phyloP scores from a whole-genome alignment of 2,797 vertebrate species.

The Syndactyla subalaris region DNA sequence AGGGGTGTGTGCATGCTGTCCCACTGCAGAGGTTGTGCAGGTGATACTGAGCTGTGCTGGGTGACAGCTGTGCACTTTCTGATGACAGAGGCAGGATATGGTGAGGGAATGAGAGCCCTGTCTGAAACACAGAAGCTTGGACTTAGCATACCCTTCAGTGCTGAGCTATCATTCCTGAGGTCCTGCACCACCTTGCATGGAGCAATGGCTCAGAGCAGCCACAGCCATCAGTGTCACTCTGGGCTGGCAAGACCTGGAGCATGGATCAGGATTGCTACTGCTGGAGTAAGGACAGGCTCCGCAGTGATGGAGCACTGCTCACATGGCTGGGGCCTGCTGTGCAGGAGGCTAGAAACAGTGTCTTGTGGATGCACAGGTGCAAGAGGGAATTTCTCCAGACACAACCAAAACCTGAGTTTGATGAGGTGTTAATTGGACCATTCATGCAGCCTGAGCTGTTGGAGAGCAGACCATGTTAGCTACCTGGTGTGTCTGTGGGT shows the following conservation, averaged over 20 bases:
- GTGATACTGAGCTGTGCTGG: neutral
- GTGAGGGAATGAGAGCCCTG: neutral
- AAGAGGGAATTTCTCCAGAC: constrained; percentile 60
- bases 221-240: neutral
- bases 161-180: neutral
- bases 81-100: neutral
- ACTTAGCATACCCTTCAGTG: neutral
- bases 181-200: neutral
- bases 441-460: constrained; percentile 60
- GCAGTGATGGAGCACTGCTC: neutral
- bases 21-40: neutral
- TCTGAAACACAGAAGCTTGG: neutral
- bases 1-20: rapidly evolving
- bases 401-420: constrained; percentile 49
- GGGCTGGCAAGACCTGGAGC: neutral
- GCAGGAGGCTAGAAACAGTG: neutral
- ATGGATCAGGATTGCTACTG: neutral
- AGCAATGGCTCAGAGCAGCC: neutral
- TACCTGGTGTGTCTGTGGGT: constrained; percentile 7
- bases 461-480: constrained; percentile 22
- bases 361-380: constrained; percentile 48
- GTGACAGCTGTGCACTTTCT: neutral
- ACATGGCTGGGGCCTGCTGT: neutral
- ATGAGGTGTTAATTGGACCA: constrained; percentile 75
- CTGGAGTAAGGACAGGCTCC: neutral